Evolutionary conservation across 2,113 vertebrate genomes (phyloP).

Genomic region (Acrocephalus kingi): DNA sequence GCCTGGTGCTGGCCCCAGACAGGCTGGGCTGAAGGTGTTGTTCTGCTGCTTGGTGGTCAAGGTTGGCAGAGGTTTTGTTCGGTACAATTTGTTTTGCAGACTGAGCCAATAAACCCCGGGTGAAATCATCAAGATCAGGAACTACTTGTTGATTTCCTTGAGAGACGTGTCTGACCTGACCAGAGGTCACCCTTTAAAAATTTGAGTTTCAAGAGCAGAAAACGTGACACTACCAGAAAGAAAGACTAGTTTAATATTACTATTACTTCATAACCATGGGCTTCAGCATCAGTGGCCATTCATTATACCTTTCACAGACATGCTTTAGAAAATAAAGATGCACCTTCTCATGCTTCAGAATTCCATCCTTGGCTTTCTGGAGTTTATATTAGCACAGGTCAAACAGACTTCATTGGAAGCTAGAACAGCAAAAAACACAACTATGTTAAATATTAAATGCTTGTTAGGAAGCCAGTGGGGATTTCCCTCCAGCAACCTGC

Average conservation of each 20-base stretch:
- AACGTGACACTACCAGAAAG: not conserved
- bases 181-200: not conserved
- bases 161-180: not conserved
- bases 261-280: not conserved
- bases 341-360: not conserved
- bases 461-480: not conserved
- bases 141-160: not conserved
- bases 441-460: not conserved
- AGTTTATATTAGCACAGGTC: not conserved
- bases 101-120: not conserved
- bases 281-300: not conserved
- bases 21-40: not conserved
- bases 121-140: fast-evolving
- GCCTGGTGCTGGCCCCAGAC: not conserved
- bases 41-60: not conserved
- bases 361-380: not conserved
- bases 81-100: not conserved
- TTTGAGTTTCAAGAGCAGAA: not conserved
- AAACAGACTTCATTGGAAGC: not conserved
- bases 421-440: not conserved
- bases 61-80: not conserved
- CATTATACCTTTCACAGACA: not conserved
- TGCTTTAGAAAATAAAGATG: not conserved
- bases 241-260: not conserved
- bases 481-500: not conserved